A percentile compares a stretch with the other conserved stretches of the same genome.
phyloP scores from a whole-genome alignment of 2,113 vertebrate genomes.

The Tychaedon coryphoeus region DNA sequence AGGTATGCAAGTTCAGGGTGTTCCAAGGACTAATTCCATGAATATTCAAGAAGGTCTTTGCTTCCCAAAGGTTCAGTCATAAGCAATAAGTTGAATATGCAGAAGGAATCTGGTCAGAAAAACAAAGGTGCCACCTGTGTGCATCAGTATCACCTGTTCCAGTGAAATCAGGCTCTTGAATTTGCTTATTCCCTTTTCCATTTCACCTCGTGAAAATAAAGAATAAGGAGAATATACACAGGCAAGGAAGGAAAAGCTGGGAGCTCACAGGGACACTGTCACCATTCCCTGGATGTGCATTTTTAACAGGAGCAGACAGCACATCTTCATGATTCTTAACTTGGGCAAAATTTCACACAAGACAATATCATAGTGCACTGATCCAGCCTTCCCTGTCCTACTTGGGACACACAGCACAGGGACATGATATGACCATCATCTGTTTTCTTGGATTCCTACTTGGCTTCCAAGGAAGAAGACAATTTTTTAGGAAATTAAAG shows the following conservation, averaged over 20 bases:
- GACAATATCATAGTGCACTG: neutral
- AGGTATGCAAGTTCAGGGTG: neutral
- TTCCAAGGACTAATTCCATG: neutral
- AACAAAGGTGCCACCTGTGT: neutral
- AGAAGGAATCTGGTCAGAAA: neutral
- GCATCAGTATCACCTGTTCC: neutral
- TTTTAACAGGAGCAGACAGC: neutral
- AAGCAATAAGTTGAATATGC: neutral
- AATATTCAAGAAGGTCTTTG: neutral
- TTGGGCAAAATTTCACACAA: neutral
- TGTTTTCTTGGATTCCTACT: neutral
- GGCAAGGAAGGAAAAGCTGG: neutral
- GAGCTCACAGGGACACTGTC: neutral
- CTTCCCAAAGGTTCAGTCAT: neutral
- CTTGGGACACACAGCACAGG: neutral
- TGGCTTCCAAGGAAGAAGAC: neutral
- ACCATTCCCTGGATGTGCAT: neutral
- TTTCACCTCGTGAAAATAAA: neutral
- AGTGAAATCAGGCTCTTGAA: neutral
- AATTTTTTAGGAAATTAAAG: neutral
- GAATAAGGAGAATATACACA: neutral
- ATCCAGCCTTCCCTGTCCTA: neutral
- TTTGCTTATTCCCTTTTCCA: neutral
- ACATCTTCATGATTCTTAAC: neutral
- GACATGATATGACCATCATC: neutral